A percentile compares a stretch with the other conserved stretches of the same genome.
phyloP scores from a whole-genome alignment of 92 coral and sea anemone species.

The Palythoa heliodiscus region DNA sequence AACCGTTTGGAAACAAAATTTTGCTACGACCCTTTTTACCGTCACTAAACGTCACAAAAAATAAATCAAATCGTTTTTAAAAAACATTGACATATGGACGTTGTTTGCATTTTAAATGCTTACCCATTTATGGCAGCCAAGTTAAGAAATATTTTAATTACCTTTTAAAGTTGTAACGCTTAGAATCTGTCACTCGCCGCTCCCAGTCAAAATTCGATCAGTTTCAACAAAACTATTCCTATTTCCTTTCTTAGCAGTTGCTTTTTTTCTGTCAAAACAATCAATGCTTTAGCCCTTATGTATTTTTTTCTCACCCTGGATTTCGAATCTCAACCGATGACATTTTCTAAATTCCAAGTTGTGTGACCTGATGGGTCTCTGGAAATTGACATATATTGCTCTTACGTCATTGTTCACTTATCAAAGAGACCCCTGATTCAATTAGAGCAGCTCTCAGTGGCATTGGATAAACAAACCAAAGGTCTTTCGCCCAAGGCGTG shows the following conservation, averaged over 20 bases:
- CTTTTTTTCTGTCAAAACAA: too few species aligned
- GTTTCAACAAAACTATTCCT: too few species aligned
- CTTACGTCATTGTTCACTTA: neutral
- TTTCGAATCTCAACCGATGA: neutral
- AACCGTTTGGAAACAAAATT: neutral
- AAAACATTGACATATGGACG: neutral
- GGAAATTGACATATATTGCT: neutral
- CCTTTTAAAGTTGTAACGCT: neutral
- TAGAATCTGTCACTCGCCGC: neutral
- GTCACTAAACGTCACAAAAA: neutral
- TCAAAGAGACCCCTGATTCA: neutral
- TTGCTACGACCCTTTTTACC: neutral
- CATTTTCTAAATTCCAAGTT: neutral
- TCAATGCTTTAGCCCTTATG: neutral
- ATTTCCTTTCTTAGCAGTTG: neutral
- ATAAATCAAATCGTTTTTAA: neutral
- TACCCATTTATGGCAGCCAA: neutral
- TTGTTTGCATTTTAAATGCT: neutral
- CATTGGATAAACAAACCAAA: neutral
- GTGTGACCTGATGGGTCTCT: neutral
- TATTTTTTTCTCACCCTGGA: neutral
- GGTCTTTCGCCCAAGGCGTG: neutral
- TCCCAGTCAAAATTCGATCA: neutral
- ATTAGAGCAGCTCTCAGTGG: conserved; percentile 4
- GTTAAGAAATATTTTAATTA: neutral